Evolutionary conservation across 2,797 vertebrate genomes (phyloP), one percentile per base, ranked within the genome.

Genomic region (Lacerta viridis): DNA sequence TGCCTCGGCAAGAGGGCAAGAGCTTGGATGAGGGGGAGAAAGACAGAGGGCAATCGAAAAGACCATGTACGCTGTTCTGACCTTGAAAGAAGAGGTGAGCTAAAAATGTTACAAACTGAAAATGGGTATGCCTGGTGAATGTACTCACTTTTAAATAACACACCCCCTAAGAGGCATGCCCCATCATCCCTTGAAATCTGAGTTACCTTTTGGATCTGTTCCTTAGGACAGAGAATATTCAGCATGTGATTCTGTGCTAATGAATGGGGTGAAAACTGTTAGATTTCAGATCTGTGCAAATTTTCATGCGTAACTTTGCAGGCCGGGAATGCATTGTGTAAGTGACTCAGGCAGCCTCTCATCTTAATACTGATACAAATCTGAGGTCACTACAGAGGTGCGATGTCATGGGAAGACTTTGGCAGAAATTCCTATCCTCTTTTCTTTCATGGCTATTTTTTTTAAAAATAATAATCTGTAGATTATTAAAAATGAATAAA

Each of bases 371-470:
- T 39, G 61, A 78, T 77, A 69, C 17, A 68, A 83, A 77, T 55
- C 74, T 39, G 77, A 80, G 41, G 55, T 85, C 83, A 84, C 11
- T 23, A 76, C n/a, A 20, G 29, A 64, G 3, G 7, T 41, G 66
- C 18, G 11, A 25, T 61, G 9, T 33, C 36, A 72, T 23, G 3
- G 83, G 55, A 84, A 79, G 50, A 74, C 5, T 29, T 71, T 72
- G 20, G n/a, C 50, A 43, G 36, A 43, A 43, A 41, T 59, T 29
- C 66, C 1, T 5, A 0, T 7, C 1, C 6, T 39, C 29, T 46
- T 1, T 11, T 50, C 18, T 5, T 39, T 18, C 23, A 15, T 0
- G 25, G 29, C 0, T 8, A 0, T 1, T 0, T 3, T 0, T 55
- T 55, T 9, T 66, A 64, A 0, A 1, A 0, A 25, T 43, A 3